These are phyloP conservation scores for Euphonia xanthogaster DNA, from an alignment of 2,797 vertebrate genomes.

Conservation along the genomic window DNA sequence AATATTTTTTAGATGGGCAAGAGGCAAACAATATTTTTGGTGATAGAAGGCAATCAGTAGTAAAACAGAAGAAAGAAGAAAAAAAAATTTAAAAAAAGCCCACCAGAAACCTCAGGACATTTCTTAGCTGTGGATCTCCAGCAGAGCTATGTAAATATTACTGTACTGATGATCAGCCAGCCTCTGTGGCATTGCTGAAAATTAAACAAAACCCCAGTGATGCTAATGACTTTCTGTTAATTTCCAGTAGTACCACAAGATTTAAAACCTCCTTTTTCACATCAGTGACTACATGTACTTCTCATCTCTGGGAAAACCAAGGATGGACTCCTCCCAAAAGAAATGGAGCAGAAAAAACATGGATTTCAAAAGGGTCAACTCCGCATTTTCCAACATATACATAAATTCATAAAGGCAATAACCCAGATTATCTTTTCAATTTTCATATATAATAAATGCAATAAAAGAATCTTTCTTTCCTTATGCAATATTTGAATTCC, in stretches of 20 bases:
- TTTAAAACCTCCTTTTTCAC: neutral
- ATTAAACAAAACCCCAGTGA: neutral
- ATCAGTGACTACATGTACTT: neutral
- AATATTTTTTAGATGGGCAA: neutral
- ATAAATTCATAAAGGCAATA: neutral
- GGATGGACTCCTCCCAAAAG: neutral
- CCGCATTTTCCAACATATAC: neutral
- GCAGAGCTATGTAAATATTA: neutral
- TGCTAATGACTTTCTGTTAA: neutral
- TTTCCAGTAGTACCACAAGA: neutral
- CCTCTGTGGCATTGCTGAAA: neutral
- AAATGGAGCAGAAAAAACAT: slow-evolving; percentile 15
- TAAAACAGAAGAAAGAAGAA: neutral
- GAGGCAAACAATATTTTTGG: neutral
- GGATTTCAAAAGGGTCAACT: neutral
- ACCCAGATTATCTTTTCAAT: neutral
- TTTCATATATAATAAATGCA: neutral
- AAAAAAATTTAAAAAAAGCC: rapidly evolving
- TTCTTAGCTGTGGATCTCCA: neutral
- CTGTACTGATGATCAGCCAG: neutral
- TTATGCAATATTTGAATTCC: neutral
- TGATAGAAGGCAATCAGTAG: neutral
- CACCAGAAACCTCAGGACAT: neutral
- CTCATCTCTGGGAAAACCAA: neutral
- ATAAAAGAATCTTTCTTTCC: neutral